phyloP scores from a whole-genome alignment of 2,113 vertebrate genomes.

The Chlorodrepanis virens region DNA sequence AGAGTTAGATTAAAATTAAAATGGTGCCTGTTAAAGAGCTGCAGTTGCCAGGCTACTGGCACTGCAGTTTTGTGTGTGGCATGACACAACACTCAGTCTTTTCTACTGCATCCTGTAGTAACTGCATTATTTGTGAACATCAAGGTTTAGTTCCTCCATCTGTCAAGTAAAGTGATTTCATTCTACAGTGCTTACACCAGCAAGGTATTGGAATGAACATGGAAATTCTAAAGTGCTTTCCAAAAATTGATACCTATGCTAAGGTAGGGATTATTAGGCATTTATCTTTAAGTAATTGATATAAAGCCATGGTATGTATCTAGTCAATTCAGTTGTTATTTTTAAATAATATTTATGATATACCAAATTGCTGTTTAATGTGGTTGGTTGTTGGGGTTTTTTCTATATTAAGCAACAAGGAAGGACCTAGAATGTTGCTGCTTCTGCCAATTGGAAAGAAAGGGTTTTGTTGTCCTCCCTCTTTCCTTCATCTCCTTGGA shows the following conservation, averaged over 20 bases:
- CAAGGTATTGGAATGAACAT: conserved; percentile 24
- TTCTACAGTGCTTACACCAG: background rate
- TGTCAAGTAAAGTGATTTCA: conserved; percentile 9
- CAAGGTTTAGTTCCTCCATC: conserved; percentile 13
- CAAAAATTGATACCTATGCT: conserved; percentile 27
- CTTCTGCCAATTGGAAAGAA: background rate
- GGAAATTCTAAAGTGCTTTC: conserved; percentile 54
- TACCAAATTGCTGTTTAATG: background rate
- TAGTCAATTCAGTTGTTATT: background rate
- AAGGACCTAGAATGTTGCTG: background rate
- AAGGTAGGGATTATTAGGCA: conserved; percentile 49
- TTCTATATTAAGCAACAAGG: conserved; percentile 24
- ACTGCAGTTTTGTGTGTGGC: background rate
- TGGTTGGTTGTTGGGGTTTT: background rate
- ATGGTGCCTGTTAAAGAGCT: conserved; percentile 45
- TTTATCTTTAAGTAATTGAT: background rate
- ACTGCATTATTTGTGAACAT: conserved; percentile 44
- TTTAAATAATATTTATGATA: background rate
- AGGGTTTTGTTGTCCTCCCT: background rate
- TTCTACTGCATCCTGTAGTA: conserved; percentile 27
- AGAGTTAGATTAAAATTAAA: conserved; percentile 10
- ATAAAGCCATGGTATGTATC: background rate
- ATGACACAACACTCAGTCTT: conserved; percentile 3
- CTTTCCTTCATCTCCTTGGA: conserved; percentile 46
- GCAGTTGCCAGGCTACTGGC: conserved; percentile 72